phyloP scores from a whole-genome alignment of 2,888 invertebrate genomes.

The Agonopterix heracliana region DNA sequence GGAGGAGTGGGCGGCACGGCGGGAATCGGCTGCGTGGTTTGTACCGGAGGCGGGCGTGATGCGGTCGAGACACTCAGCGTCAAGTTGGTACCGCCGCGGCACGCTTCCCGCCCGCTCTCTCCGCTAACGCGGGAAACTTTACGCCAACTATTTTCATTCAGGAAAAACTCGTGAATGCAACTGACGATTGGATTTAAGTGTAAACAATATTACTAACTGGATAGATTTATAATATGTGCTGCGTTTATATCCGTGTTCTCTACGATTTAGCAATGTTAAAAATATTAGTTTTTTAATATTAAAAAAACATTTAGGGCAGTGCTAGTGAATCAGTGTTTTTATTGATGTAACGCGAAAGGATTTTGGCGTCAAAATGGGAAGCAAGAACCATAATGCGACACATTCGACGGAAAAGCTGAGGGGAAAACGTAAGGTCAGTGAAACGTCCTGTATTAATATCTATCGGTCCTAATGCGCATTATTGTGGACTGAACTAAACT shows the following conservation, averaged over 20 bases:
- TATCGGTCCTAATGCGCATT: too few relatives aligned
- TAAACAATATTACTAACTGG: too few relatives aligned
- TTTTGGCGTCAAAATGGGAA: constrained; percentile 27
- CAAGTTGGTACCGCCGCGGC: constrained; percentile 47
- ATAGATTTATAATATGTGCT: background rate
- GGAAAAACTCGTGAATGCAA: background rate
- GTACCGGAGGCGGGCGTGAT: constrained; percentile 21
- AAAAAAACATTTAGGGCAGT: too few relatives aligned
- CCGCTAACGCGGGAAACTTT: constrained; percentile 24
- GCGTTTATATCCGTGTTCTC: too few relatives aligned
- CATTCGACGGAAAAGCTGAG: constrained; percentile 49
- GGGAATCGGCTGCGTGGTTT: constrained; percentile 1
- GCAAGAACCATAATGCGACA: constrained; percentile 30
- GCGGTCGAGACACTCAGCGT: constrained; percentile 40
- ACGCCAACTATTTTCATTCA: background rate
- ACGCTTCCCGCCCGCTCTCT: constrained; percentile 41
- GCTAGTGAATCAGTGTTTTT: too few relatives aligned
- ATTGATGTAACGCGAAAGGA: too few relatives aligned
- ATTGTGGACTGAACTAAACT: too few relatives aligned
- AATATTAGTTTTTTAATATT: too few relatives aligned
- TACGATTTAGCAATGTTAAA: too few relatives aligned
- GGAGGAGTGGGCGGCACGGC: constrained; percentile 25
- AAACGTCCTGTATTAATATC: too few relatives aligned
- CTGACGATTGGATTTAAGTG: too few relatives aligned
- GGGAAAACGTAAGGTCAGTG: constrained; percentile 59